These are phyloP conservation scores for Aspiorhynchus laticeps DNA, from an alignment of 2,113 vertebrate species.

Conservation along the genomic window DNA sequence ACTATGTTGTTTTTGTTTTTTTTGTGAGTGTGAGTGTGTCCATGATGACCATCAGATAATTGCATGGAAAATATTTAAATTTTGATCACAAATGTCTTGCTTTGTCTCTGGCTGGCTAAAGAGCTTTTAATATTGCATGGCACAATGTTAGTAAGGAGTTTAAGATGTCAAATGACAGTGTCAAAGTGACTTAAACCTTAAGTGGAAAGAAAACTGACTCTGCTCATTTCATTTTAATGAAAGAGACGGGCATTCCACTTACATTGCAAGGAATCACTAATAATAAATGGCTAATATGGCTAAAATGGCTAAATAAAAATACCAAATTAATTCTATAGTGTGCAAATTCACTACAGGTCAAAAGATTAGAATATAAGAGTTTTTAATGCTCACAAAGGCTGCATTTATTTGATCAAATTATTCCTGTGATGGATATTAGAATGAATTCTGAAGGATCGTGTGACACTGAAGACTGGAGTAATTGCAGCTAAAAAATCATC, in stretches of 20 bases:
- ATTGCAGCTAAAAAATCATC: no score
- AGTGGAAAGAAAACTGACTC: conserved; percentile 32
- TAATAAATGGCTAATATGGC: neutral
- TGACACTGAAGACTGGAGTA: neutral
- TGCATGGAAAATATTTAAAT: conserved; percentile 58
- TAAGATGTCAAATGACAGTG: conserved; percentile 14
- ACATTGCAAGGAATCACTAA: neutral
- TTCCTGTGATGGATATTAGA: neutral
- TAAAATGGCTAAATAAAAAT: neutral
- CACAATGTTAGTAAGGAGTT: conserved; percentile 4
- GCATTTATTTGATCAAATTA: no score
- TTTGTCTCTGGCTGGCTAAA: conserved; percentile 28
- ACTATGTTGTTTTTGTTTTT: conserved; percentile 33
- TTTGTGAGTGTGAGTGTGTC: neutral
- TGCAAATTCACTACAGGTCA: neutral
- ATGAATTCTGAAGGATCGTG: neutral
- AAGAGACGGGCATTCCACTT: neutral
- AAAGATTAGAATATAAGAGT: neutral
- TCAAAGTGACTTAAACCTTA: conserved; percentile 31
- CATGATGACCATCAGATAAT: conserved; percentile 55
- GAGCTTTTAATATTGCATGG: conserved; percentile 21
- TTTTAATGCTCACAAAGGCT: no score
- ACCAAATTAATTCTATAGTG: neutral
- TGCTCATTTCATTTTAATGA: conserved; percentile 28
- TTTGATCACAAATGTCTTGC: conserved; percentile 24